Conservation (phyloP, 2,888 invertebrate genomes). For the Atrina japonica region DNA sequence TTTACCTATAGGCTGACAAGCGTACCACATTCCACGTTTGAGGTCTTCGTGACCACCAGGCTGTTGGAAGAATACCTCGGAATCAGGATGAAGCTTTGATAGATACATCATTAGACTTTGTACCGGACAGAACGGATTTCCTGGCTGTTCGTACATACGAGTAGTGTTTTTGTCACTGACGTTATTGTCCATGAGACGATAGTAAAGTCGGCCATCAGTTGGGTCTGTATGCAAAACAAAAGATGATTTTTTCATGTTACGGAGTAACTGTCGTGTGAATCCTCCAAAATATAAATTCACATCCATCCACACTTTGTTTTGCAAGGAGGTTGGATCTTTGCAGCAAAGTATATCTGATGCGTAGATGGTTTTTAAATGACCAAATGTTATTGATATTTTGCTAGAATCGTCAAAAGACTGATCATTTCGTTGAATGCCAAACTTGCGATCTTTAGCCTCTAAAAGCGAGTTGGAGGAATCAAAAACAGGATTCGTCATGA, state of each 20-base stretch:
- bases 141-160: conserved; percentile 50
- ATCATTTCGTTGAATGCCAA: too few species aligned
- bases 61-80: conserved; percentile 48
- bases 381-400: conserved; percentile 40
- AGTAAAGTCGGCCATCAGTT: conserved; percentile 38
- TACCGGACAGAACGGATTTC: conserved; percentile 48
- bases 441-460: background rate
- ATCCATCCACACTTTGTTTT: conserved; percentile 55
- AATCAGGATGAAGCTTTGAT: conserved; percentile 44
- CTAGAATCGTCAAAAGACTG: background rate
- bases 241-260: conserved; percentile 46
- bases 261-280: conserved; percentile 43
- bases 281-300: conserved; percentile 51
- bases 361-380: conserved; percentile 44
- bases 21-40: conserved; percentile 43
- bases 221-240: conserved; percentile 45
- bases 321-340: conserved; percentile 38
- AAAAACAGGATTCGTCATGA: conserved; percentile 37
- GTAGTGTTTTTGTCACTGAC: conserved; percentile 39
- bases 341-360: conserved; percentile 37
- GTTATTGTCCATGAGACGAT: conserved; percentile 38
- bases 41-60: conserved; percentile 33
- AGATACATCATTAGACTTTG: conserved; percentile 44
- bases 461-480: conserved; percentile 36
- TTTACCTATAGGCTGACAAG: conserved; percentile 46